Percentiles rank a stretch among this genome's conserved stretches.
Conservation (phyloP, 2,797 vertebrate genomes). For the Balearica regulorum region DNA sequence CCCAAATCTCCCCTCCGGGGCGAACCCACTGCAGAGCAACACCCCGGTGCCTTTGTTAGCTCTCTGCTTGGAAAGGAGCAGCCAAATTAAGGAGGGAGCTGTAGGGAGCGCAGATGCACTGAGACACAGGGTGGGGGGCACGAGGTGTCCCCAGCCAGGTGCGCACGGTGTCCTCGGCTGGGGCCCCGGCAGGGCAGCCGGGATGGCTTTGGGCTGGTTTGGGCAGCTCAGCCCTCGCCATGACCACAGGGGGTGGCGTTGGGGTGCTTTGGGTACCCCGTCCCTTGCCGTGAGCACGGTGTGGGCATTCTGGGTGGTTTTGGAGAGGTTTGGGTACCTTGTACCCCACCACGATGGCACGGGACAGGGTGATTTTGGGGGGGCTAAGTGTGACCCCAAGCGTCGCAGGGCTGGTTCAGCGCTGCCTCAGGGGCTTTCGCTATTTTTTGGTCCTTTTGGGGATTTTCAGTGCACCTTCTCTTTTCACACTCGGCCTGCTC, state of each 20-base stretch:
- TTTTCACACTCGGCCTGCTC: accelerated
- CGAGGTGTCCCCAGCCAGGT: background rate
- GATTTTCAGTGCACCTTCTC: background rate
- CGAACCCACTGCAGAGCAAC: accelerated
- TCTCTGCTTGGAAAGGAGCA: background rate
- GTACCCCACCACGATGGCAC: too few relatives aligned
- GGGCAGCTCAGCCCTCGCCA: background rate
- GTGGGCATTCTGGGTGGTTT: background rate
- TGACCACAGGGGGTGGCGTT: background rate
- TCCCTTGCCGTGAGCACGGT: accelerated
- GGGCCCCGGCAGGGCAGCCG: accelerated
- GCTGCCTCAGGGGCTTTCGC: background rate
- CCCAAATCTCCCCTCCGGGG: accelerated
- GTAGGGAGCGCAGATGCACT: too few relatives aligned
- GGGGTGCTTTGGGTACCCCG: background rate
- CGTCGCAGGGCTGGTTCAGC: accelerated
- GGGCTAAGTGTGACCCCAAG: background rate
- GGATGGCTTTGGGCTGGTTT: background rate
- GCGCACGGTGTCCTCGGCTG: background rate
- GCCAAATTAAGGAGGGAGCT: background rate
- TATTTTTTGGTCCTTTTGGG: background rate
- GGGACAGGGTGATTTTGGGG: background rate
- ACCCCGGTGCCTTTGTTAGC: too few relatives aligned
- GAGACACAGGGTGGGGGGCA: background rate
- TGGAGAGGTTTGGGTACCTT: background rate